These are phyloP conservation scores for Tichodroma muraria DNA, from an alignment of 2,113 vertebrate genomes.

Conservation along the genomic window DNA sequence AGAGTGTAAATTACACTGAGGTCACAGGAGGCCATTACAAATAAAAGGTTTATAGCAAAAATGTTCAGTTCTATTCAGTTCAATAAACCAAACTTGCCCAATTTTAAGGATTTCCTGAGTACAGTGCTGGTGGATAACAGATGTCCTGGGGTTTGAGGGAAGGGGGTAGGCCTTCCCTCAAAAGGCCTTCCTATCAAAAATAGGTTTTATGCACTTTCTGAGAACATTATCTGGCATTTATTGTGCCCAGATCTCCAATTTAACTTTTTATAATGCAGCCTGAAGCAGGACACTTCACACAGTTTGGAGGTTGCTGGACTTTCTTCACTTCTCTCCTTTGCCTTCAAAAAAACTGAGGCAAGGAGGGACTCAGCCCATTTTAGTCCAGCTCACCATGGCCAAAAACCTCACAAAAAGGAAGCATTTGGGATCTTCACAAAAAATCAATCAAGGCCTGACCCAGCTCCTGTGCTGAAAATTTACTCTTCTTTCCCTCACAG, in stretches of 20 bases:
- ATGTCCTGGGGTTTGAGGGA: neutral
- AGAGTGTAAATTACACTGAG: neutral
- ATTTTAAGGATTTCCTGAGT: neutral
- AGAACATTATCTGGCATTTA: neutral
- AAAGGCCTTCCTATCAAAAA: no score
- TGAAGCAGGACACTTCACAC: neutral
- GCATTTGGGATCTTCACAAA: neutral
- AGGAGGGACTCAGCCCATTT: neutral
- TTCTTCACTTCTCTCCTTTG: neutral
- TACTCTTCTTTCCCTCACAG: neutral
- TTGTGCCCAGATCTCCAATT: neutral
- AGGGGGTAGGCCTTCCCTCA: neutral
- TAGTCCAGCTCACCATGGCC: neutral
- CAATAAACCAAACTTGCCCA: neutral
- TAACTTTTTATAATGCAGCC: neutral
- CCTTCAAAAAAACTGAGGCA: neutral
- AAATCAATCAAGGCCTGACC: neutral
- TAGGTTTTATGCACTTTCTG: neutral
- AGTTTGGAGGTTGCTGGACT: neutral
- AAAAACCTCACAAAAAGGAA: neutral
- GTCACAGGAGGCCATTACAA: neutral
- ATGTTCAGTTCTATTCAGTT: neutral
- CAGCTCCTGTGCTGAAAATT: neutral
- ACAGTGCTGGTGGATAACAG: neutral
- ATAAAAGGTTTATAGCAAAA: neutral